These are phyloP conservation scores for Fukomys damarensis DNA, from an alignment of 2,113 vertebrate genomes.

Conservation along the genomic window DNA sequence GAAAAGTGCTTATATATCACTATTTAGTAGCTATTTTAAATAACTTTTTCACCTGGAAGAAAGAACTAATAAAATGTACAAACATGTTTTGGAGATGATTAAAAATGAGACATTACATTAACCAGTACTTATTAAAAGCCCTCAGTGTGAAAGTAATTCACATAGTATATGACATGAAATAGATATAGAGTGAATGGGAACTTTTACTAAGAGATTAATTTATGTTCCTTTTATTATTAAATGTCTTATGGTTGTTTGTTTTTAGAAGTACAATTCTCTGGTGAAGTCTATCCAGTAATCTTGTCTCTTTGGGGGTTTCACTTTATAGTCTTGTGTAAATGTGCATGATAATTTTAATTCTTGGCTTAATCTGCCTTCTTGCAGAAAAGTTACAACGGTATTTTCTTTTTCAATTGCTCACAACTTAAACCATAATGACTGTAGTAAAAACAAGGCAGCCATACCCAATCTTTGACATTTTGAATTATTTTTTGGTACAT, in stretches of 20 bases:
- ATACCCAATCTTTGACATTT: not conserved
- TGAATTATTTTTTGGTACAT: too few relatives aligned
- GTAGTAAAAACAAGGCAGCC: not conserved
- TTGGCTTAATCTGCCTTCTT: not conserved
- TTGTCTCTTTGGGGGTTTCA: not conserved
- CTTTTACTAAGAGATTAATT: conserved; percentile 24
- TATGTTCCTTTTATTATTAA: not conserved
- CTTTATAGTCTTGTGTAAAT: not conserved
- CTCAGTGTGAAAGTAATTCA: conserved; percentile 21
- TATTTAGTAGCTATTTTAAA: not conserved
- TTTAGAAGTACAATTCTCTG: not conserved
- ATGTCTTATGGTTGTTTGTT: not conserved
- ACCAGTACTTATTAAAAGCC: not conserved
- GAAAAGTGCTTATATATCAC: not conserved
- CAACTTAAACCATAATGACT: not conserved
- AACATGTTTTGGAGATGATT: not conserved
- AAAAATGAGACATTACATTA: conserved; percentile 28
- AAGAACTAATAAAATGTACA: not conserved
- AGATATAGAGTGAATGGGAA: not conserved
- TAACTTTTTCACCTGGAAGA: conserved; percentile 30
- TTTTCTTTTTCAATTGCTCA: not conserved
- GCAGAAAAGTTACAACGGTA: conserved; percentile 5
- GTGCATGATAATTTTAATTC: conserved; percentile 3
- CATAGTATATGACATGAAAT: not conserved
- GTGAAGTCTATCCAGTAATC: not conserved